Evolutionary conservation across 2,888 invertebrate species (phyloP).

Genomic region (Trissolcus brochymenae): DNA sequence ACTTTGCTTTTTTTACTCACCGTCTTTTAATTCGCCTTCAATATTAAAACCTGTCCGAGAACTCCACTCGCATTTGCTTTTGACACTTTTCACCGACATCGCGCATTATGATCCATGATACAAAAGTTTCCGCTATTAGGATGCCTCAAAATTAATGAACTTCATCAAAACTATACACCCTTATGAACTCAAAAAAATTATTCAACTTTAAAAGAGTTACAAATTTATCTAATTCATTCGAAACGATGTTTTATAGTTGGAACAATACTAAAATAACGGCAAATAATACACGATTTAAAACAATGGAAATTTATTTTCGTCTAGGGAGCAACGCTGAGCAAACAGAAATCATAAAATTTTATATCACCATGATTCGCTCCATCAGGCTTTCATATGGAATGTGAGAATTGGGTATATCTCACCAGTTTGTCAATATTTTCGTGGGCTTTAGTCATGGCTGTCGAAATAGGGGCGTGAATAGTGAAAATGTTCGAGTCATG

Average conservation of each 20-base stretch:
- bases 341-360: constrained; percentile 13
- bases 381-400: not conserved
- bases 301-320: not conserved
- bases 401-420: constrained; percentile 1
- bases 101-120: too few species aligned
- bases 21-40: constrained; percentile 27
- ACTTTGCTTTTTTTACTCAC: constrained; percentile 27
- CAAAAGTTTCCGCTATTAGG: too few species aligned
- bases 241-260: too few species aligned
- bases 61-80: constrained; percentile 10
- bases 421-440: constrained; percentile 9
- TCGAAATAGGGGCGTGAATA: constrained; percentile 1
- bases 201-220: too few species aligned
- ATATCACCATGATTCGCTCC: not conserved
- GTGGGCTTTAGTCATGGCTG: constrained; percentile 8
- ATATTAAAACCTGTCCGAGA: constrained; percentile 27
- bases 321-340: not conserved
- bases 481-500: not conserved
- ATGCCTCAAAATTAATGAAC: too few species aligned
- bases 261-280: too few species aligned
- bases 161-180: too few species aligned
- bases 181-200: too few species aligned
- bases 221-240: too few species aligned
- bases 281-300: not conserved
- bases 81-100: not conserved